A percentile compares a stretch with the other conserved stretches of the same genome.
These are phyloP conservation scores for Myiagra hebetior DNA, from an alignment of 2,113 vertebrate genomes.

Conservation along the genomic window DNA sequence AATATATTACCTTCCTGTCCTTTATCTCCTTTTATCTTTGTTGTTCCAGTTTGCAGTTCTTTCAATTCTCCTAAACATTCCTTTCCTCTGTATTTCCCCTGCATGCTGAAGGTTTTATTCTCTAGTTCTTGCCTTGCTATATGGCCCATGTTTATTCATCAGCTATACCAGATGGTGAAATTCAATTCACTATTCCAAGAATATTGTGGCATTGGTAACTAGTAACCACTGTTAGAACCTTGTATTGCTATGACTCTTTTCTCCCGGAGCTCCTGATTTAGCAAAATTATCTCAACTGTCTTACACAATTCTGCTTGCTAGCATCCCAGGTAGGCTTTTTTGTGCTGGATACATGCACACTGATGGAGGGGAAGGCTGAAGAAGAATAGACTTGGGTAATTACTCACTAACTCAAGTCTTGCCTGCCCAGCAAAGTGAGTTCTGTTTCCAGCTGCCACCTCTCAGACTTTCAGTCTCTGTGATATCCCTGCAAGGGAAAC, in stretches of 20 bases:
- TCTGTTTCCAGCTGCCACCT: not conserved
- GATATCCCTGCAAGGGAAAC: not conserved
- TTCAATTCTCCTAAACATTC: not conserved
- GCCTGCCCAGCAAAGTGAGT: not conserved
- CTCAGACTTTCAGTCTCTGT: not conserved
- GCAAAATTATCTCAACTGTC: not conserved
- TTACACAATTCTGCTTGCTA: not conserved
- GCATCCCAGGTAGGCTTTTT: not conserved
- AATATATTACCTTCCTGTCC: not conserved
- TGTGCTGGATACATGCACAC: not conserved
- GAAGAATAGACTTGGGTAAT: not conserved
- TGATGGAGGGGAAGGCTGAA: not conserved
- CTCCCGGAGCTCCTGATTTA: not conserved
- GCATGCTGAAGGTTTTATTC: not conserved
- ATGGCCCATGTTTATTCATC: not conserved
- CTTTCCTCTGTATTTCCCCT: not conserved
- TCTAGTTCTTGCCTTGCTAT: not conserved
- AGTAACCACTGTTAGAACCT: not conserved
- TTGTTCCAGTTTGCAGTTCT: not conserved
- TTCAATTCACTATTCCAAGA: not conserved
- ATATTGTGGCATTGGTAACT: not conserved
- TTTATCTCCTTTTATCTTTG: not conserved
- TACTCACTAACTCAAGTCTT: not conserved
- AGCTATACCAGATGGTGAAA: not conserved
- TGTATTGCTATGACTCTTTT: not conserved